Evolutionary conservation across 2,797 vertebrate genomes (phyloP).

Genomic region (Pseudochromis fuscus): DNA sequence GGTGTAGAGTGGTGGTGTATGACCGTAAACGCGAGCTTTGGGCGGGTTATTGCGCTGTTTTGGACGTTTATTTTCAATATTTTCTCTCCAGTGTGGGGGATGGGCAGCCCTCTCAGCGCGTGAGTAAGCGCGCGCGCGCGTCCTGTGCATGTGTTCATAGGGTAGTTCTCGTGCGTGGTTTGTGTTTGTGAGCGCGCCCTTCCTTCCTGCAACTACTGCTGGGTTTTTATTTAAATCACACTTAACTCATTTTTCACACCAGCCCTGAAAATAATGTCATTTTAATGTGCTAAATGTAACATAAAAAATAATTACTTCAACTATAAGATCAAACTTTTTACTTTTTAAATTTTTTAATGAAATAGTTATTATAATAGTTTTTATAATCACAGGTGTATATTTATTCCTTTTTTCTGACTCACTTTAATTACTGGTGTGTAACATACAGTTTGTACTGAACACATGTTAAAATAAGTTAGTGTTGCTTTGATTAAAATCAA

Average conservation of each 20-base stretch:
- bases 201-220: constrained; percentile 69
- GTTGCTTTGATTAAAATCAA: background rate
- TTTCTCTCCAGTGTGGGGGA: constrained; percentile 82
- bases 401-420: background rate
- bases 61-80: constrained; percentile 73
- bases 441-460: background rate
- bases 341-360: too few species aligned
- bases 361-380: too few species aligned
- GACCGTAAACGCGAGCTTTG: constrained; percentile 4
- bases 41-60: constrained; percentile 52
- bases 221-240: constrained; percentile 45
- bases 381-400: too few species aligned
- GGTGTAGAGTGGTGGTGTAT: background rate
- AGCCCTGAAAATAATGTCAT: background rate
- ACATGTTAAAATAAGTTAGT: background rate
- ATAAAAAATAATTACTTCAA: too few species aligned
- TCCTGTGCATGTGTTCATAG: constrained; percentile 56
- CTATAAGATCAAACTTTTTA: too few species aligned
- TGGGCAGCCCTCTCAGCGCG: constrained; percentile 82
- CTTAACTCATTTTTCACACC: background rate
- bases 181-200: constrained; percentile 70
- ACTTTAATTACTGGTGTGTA: background rate
- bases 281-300: too few species aligned
- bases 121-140: constrained; percentile 68
- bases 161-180: constrained; percentile 63